These are phyloP conservation scores for Ypsolopha sequella DNA, from an alignment of 2,888 invertebrate genomes.

Conservation along the genomic window DNA sequence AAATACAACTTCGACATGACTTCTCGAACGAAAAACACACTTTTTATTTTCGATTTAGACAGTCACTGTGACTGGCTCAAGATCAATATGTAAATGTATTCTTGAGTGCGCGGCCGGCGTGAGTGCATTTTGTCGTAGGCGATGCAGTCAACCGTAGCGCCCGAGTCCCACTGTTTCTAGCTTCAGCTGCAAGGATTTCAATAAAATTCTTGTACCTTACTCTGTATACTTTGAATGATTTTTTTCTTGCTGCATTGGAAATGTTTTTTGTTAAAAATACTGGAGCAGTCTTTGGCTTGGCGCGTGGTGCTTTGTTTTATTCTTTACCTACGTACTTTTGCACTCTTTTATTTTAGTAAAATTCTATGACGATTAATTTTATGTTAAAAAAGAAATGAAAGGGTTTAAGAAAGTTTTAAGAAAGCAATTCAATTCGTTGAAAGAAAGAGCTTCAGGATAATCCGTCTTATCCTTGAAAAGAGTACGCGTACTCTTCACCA, in stretches of 20 bases:
- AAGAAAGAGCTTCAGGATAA: too few relatives aligned
- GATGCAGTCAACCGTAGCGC: conserved; percentile 30
- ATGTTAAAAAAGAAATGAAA: too few relatives aligned
- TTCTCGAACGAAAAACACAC: conserved; percentile 11
- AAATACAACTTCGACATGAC: not conserved
- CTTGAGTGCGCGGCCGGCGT: conserved; percentile 43
- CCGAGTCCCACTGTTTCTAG: conserved; percentile 33
- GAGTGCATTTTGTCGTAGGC: conserved; percentile 62
- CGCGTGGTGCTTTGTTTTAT: not conserved
- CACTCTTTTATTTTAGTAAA: too few relatives aligned
- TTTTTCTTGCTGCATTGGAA: not conserved
- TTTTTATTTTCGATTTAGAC: conserved; percentile 42
- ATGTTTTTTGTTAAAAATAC: not conserved
- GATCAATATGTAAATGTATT: conserved; percentile 64
- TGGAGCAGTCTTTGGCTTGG: not conserved
- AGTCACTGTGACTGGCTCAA: conserved; percentile 41
- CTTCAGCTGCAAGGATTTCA: conserved; percentile 30
- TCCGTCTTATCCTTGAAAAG: too few relatives aligned
- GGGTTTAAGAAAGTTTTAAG: too few relatives aligned
- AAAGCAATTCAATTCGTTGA: too few relatives aligned
- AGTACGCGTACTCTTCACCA: too few relatives aligned
- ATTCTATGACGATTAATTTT: too few relatives aligned
- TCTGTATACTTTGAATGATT: not conserved
- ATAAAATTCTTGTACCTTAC: conserved; percentile 2
- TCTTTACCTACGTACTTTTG: too few relatives aligned